Evolutionary conservation across 2,888 invertebrate genomes (phyloP).

Genomic region (Chesias legatella): DNA sequence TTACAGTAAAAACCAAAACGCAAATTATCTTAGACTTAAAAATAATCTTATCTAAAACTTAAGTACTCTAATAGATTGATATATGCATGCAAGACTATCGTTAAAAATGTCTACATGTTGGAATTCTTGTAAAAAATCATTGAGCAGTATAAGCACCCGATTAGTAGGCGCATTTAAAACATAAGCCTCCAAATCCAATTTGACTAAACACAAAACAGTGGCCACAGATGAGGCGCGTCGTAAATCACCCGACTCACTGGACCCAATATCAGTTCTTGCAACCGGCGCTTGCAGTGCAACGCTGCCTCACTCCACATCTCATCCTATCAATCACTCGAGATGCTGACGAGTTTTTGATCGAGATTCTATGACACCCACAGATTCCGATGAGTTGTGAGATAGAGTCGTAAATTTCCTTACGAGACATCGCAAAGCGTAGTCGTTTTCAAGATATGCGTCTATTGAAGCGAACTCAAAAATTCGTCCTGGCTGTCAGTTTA

Average conservation of each 20-base stretch:
- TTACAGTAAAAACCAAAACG: no score
- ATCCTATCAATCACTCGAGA: conserved; percentile 54
- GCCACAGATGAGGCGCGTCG: conserved; percentile 4
- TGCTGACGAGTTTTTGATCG: conserved; percentile 63
- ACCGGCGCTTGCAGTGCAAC: conserved; percentile 24
- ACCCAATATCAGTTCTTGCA: conserved; percentile 22
- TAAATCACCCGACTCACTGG: conserved; percentile 1
- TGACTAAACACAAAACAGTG: conserved; percentile 3
- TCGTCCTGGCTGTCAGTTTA: no score
- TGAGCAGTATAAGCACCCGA: no score
- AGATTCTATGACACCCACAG: conserved; percentile 41
- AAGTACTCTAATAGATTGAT: no score
- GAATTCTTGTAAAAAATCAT: no score
- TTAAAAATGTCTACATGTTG: no score
- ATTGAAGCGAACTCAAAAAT: no score
- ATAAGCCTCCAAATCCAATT: not conserved
- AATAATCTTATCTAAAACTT: no score
- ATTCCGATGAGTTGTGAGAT: conserved; percentile 17
- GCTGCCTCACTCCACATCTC: conserved; percentile 19
- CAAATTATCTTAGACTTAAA: no score
- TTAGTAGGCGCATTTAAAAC: no score
- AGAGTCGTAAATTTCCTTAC: not conserved
- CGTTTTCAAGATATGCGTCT: no score
- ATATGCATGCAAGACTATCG: no score
- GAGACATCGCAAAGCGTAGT: not conserved